phyloP scores from a whole-genome alignment of 2,888 invertebrate genomes.

The Lasius platythorax region DNA sequence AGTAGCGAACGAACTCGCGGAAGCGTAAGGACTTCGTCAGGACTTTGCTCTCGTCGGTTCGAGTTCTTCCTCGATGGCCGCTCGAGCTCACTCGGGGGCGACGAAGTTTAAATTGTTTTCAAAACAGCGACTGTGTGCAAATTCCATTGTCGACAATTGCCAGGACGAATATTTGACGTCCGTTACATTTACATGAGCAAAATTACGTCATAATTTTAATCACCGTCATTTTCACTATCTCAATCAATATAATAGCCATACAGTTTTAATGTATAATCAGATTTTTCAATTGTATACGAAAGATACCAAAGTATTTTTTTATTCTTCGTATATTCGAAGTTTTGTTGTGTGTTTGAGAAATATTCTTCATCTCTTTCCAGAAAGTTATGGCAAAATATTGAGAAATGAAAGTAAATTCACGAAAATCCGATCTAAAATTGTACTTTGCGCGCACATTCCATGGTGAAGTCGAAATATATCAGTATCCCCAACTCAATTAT shows the following conservation, averaged over 20 bases:
- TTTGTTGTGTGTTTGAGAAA: background rate
- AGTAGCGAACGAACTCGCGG: conserved; percentile 2
- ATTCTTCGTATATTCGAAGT: too few relatives aligned
- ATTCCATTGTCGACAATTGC: conserved; percentile 34
- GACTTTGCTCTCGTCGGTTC: conserved; percentile 31
- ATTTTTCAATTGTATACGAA: background rate
- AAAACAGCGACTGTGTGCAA: conserved; percentile 58
- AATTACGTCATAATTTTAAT: conserved; percentile 19
- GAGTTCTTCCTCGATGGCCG: conserved; percentile 44
- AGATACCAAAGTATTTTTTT: background rate
- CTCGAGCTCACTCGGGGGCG: conserved; percentile 13
- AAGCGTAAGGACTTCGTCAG: conserved; percentile 21
- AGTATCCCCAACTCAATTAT: conserved; percentile 11
- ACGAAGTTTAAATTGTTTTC: conserved; percentile 75
- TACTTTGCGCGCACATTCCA: conserved; percentile 20
- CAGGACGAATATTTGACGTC: conserved; percentile 50
- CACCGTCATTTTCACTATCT: background rate
- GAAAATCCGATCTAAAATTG: background rate
- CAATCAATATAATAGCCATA: background rate
- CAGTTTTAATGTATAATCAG: background rate
- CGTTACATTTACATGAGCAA: conserved; percentile 6
- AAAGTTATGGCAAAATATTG: background rate
- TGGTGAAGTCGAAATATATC: background rate
- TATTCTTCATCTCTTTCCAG: background rate
- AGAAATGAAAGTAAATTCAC: background rate